Conservation (phyloP, 1,140 invertebrate species). For the Drosophila santomea region DNA sequence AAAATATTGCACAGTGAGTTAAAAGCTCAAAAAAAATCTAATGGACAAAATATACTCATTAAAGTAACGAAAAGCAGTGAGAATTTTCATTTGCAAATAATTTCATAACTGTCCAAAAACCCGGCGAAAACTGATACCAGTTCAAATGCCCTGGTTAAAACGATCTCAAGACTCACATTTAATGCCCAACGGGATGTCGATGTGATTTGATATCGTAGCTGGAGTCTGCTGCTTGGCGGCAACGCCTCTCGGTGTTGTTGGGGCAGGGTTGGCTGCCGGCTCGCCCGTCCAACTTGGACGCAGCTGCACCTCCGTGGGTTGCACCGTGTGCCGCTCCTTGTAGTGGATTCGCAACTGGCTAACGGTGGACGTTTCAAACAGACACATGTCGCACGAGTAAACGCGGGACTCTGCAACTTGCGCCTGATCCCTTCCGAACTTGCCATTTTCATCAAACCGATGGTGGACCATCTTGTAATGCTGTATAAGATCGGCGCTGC, state of each 20-base stretch:
- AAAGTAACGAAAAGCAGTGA: not conserved
- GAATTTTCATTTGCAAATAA: slow-evolving; percentile 11
- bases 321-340: slow-evolving; percentile 49
- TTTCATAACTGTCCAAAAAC: slow-evolving; percentile 25
- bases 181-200: slow-evolving; percentile 51
- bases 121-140: not conserved
- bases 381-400: slow-evolving; percentile 74
- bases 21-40: not conserved
- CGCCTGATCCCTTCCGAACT: not conserved
- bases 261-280: not conserved
- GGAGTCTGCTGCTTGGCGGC: not conserved
- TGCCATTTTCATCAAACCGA: not conserved
- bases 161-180: slow-evolving; percentile 55
- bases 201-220: slow-evolving; percentile 1
- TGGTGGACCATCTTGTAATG: slow-evolving; percentile 69
- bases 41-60: not conserved
- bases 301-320: slow-evolving; percentile 67
- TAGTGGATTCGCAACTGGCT: slow-evolving; percentile 57
- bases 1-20: not conserved
- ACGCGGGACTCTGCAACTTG: slow-evolving; percentile 11
- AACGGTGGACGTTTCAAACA: slow-evolving; percentile 59
- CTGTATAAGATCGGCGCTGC: slow-evolving; percentile 67
- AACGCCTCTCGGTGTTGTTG: not conserved
- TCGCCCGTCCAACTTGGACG: slow-evolving; percentile 57
- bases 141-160: not conserved